These are phyloP conservation scores for Sebastes umbrosus DNA, from an alignment of 2,797 vertebrate genomes.

Conservation along the genomic window DNA sequence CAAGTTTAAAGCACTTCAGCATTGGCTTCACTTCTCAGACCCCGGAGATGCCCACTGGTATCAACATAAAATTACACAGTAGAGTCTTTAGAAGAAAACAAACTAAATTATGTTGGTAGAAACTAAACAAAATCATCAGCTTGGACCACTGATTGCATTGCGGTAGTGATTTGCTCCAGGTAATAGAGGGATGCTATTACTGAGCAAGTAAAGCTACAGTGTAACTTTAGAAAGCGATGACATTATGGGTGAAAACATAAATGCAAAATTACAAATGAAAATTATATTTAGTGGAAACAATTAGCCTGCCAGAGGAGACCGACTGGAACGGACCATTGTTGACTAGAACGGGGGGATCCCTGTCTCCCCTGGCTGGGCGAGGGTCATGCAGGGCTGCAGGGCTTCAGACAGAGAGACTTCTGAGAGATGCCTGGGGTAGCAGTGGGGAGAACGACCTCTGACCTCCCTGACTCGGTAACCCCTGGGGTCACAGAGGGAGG, in stretches of 20 bases:
- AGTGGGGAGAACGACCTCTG: conserved; percentile 69
- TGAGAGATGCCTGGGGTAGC: conserved; percentile 75
- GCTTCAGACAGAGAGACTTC: conserved; percentile 69
- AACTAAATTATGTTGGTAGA: background rate
- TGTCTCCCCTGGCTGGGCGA: conserved; percentile 11
- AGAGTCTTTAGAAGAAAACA: background rate
- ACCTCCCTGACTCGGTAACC: conserved; percentile 68
- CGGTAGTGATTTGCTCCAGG: background rate
- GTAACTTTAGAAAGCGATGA: background rate
- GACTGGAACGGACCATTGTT: conserved; percentile 50
- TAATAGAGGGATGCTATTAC: background rate
- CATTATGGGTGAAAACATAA: background rate
- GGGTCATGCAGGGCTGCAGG: conserved; percentile 53
- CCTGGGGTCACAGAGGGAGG: conserved; percentile 67
- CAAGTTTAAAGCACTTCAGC: no score
- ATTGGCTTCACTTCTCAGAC: no score
- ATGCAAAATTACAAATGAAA: conserved; percentile 17
- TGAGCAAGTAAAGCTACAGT: background rate
- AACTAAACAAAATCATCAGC: background rate
- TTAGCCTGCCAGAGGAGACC: conserved; percentile 9
- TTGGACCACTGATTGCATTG: background rate
- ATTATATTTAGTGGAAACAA: conserved; percentile 12
- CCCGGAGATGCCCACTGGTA: no score
- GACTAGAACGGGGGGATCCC: conserved; percentile 3
- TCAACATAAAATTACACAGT: background rate